A percentile compares a stretch with the other conserved stretches of the same genome.
Conservation (phyloP, 53 echinoderm and acorn worm species). For the Holothuria leucospilota region DNA sequence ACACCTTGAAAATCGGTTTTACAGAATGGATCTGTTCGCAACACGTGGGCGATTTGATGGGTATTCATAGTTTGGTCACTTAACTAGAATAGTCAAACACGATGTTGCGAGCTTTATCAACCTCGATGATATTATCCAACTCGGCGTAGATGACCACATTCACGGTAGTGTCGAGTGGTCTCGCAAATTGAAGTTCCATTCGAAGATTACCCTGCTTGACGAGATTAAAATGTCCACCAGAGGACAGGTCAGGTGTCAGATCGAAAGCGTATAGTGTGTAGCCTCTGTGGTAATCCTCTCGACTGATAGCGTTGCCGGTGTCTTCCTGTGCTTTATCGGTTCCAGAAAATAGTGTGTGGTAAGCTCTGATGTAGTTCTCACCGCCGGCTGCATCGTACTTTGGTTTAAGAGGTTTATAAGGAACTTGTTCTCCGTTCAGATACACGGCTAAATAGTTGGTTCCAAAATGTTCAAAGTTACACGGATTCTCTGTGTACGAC, state of each 20-base stretch:
- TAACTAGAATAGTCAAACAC: conserved; percentile 56
- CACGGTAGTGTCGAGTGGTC: conserved; percentile 41
- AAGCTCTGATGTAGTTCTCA: neutral
- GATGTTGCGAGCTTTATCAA: conserved; percentile 63
- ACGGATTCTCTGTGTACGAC: conserved; percentile 65
- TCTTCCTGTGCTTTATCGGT: neutral
- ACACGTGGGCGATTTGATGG: conserved; percentile 18
- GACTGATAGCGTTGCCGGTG: conserved; percentile 57
- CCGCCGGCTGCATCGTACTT: conserved; percentile 40
- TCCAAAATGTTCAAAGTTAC: conserved; percentile 71
- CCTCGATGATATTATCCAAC: conserved; percentile 54
- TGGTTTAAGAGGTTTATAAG: conserved; percentile 66
- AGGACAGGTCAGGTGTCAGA: conserved; percentile 60
- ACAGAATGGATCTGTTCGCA: conserved; percentile 11
- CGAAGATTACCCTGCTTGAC: conserved; percentile 57
- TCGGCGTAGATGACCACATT: conserved; percentile 64
- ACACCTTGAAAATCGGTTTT: conserved; percentile 39
- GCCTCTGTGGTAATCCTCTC: conserved; percentile 51
- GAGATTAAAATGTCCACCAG: conserved; percentile 58
- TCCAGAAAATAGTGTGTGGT: too few relatives aligned
- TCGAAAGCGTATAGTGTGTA: conserved; percentile 65
- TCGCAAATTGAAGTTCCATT: conserved; percentile 58
- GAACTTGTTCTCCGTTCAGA: conserved; percentile 71
- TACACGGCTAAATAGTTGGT: conserved; percentile 57
- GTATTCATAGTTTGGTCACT: conserved; percentile 28